phyloP scores from a whole-genome alignment of 2,888 invertebrate species.

The Andrena trimmerana region DNA sequence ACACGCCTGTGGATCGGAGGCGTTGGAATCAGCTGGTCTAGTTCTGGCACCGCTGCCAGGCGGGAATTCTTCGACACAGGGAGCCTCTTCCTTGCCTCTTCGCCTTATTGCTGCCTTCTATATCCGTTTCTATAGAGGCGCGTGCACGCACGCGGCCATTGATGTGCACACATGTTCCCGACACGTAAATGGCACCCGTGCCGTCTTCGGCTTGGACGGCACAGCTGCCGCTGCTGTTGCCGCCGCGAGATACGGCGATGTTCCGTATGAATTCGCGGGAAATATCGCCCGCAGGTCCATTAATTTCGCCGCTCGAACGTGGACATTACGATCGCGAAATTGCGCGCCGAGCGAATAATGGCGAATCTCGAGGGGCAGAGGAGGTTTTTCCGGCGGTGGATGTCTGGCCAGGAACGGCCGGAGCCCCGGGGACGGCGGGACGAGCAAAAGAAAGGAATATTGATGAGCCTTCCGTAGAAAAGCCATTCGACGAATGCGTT shows the following conservation, averaged over 20 bases:
- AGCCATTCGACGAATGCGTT: slow-evolving; percentile 42
- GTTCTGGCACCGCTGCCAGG: slow-evolving; percentile 73
- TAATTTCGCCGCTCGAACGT: slow-evolving; percentile 4
- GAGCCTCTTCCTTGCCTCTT: slow-evolving; percentile 40
- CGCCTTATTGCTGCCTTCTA: slow-evolving; percentile 57
- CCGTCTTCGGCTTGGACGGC: background rate
- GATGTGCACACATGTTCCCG: background rate
- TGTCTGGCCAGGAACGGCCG: background rate
- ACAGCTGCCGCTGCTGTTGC: background rate
- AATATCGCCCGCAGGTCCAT: slow-evolving; percentile 19
- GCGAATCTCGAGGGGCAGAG: slow-evolving; percentile 4
- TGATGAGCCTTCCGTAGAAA: slow-evolving; percentile 40
- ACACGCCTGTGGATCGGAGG: background rate
- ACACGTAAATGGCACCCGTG: background rate
- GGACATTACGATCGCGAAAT: slow-evolving; percentile 16
- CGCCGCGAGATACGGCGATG: background rate
- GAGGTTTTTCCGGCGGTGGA: slow-evolving; percentile 24
- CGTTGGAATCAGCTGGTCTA: slow-evolving; percentile 65
- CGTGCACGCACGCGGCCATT: background rate
- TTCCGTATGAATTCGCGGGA: slow-evolving; percentile 16
- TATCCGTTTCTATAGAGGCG: slow-evolving; percentile 43
- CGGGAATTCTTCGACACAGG: slow-evolving; percentile 54
- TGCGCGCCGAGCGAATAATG: slow-evolving; percentile 2
- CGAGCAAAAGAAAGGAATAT: slow-evolving; percentile 48
- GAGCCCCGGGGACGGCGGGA: slow-evolving; percentile 1